A percentile compares a stretch with the other conserved stretches of the same genome.
Evolutionary conservation across 2,797 vertebrate species (phyloP).

Genomic region (Lithobates pipiens): DNA sequence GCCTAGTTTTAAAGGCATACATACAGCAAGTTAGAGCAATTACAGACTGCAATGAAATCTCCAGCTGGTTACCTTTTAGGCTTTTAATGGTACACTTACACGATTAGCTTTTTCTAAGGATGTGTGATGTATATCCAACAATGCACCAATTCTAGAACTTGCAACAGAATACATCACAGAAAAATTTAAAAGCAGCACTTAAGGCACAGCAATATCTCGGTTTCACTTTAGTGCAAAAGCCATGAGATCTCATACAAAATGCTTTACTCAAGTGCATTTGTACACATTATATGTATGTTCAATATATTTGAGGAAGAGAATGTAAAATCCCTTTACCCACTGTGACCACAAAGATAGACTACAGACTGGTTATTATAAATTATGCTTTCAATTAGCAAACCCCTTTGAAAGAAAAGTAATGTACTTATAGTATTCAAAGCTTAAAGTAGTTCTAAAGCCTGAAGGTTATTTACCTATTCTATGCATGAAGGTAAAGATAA

Average conservation of each 20-base stretch:
- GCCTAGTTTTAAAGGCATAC: conserved; percentile 22
- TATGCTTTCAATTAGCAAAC: no score
- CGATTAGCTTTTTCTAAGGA: background rate
- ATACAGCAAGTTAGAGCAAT: conserved; percentile 17
- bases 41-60: background rate
- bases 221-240: background rate
- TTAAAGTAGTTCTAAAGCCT: no score
- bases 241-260: background rate
- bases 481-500: no score
- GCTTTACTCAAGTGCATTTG: no score
- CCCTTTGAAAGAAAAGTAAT: no score
- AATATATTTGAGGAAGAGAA: no score
- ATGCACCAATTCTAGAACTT: background rate
- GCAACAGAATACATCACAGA: background rate
- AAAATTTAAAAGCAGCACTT: background rate
- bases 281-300: no score
- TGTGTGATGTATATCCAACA: background rate
- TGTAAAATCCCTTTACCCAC: no score
- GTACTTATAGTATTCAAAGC: no score
- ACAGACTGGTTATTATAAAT: no score
- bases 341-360: no score
- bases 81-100: conserved; percentile 21
- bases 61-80: background rate
- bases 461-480: no score
- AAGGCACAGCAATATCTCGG: background rate